A percentile compares a stretch with the other conserved stretches of the same genome.
Evolutionary conservation across 2,888 invertebrate species (phyloP).

Genomic region (Resseliella maxima): DNA sequence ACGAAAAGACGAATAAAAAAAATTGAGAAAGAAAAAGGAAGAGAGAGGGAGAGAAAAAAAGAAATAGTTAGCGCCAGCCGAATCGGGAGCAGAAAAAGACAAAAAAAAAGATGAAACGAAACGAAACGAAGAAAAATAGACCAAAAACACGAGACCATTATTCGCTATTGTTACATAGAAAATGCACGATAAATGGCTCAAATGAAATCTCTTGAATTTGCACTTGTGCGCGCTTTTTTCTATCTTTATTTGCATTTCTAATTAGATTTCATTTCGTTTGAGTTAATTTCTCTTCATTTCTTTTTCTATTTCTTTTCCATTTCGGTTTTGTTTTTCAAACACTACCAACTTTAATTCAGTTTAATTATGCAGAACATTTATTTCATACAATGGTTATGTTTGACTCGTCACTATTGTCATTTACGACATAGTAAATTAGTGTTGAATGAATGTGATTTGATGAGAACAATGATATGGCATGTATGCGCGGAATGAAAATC

Average conservation of each 20-base stretch:
- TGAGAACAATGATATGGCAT: not conserved
- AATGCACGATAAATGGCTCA: constrained; percentile 38
- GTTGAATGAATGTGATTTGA: constrained; percentile 27
- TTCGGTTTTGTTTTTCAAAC: not conserved
- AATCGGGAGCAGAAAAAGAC: not conserved
- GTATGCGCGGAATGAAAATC: constrained; percentile 2
- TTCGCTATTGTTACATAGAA: constrained; percentile 42
- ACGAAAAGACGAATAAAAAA: not conserved
- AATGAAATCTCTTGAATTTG: constrained; percentile 41
- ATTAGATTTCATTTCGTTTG: constrained; percentile 53
- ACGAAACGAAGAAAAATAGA: not conserved
- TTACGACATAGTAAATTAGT: constrained; percentile 10
- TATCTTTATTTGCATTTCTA: constrained; percentile 38
- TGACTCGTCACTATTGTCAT: not conserved
- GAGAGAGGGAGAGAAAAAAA: not conserved
- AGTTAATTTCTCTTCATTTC: not conserved
- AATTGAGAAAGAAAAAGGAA: not conserved
- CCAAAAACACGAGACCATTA: not conserved
- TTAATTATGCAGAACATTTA: constrained; percentile 45
- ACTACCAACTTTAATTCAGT: constrained; percentile 4
- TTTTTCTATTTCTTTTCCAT: not conserved
- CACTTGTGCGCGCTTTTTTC: not conserved
- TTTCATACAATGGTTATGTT: constrained; percentile 18
- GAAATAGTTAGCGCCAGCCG: not conserved
- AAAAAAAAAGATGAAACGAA: not conserved